These are phyloP conservation scores for Cephalopachus bancanus DNA, from an alignment of 2,797 vertebrate species.

Conservation along the genomic window DNA sequence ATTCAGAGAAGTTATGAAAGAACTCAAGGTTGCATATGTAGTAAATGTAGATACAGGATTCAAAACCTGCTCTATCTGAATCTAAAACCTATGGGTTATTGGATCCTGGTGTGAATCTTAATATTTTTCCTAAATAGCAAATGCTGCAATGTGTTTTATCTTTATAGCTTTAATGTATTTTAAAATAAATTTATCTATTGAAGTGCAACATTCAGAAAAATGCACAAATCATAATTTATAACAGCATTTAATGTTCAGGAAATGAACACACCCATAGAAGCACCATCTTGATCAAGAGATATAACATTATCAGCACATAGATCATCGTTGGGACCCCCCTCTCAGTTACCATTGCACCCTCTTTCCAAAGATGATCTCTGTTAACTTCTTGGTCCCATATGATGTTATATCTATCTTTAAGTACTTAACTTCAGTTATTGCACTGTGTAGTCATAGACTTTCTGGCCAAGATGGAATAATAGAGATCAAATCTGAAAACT, in stretches of 20 bases:
- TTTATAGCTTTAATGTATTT: not conserved
- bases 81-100: not conserved
- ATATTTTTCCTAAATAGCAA: not conserved
- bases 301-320: not conserved
- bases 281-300: not conserved
- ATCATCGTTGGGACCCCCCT: accelerated
- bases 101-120: not conserved
- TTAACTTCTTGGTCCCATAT: not conserved
- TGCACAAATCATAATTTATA: not conserved
- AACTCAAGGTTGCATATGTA: not conserved
- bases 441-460: not conserved
- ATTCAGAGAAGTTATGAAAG: not conserved
- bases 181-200: not conserved
- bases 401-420: not conserved
- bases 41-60: not conserved
- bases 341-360: not conserved
- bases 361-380: not conserved
- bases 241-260: not conserved
- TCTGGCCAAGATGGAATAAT: not conserved
- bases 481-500: not conserved
- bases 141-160: not conserved
- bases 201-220: not conserved
- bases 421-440: not conserved
- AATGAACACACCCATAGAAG: not conserved
- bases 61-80: not conserved